Conservation (phyloP, 2,797 vertebrate species). For the Acrocephalus scirpaceus region DNA sequence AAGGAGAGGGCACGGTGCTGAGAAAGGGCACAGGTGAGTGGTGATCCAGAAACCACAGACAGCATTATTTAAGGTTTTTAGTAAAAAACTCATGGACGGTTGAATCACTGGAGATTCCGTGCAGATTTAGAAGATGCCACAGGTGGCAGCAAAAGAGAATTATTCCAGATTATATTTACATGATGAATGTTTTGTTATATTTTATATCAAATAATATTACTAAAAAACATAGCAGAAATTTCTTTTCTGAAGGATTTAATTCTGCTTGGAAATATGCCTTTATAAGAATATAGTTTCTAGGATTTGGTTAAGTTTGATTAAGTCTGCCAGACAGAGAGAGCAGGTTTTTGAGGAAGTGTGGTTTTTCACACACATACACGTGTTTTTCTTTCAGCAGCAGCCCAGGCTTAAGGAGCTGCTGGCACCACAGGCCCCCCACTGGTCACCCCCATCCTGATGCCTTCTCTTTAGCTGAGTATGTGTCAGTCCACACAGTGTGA, state of each 20-base stretch:
- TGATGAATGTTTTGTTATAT: neutral
- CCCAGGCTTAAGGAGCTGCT: neutral
- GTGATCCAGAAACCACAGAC: neutral
- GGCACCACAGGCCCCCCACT: neutral
- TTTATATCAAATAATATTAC: neutral
- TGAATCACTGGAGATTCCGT: neutral
- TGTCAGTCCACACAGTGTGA: neutral
- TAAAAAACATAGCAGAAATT: neutral
- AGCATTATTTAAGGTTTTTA: neutral
- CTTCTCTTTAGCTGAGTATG: neutral
- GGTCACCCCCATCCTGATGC: neutral
- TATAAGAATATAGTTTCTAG: neutral
- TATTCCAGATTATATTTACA: neutral
- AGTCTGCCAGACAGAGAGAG: neutral
- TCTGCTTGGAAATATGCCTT: neutral
- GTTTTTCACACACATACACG: neutral
- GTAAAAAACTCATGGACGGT: neutral
- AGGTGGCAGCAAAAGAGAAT: neutral
- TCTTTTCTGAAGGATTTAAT: neutral
- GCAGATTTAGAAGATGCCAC: neutral
- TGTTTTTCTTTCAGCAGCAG: neutral
- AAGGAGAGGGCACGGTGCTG: rapidly evolving
- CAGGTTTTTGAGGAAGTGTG: neutral
- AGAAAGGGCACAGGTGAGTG: neutral
- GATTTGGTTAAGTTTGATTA: neutral